Evolutionary conservation across 2,113 vertebrate genomes (phyloP), one percentile per base, ranked within the genome.

Genomic region (Nasalis larvatus): DNA sequence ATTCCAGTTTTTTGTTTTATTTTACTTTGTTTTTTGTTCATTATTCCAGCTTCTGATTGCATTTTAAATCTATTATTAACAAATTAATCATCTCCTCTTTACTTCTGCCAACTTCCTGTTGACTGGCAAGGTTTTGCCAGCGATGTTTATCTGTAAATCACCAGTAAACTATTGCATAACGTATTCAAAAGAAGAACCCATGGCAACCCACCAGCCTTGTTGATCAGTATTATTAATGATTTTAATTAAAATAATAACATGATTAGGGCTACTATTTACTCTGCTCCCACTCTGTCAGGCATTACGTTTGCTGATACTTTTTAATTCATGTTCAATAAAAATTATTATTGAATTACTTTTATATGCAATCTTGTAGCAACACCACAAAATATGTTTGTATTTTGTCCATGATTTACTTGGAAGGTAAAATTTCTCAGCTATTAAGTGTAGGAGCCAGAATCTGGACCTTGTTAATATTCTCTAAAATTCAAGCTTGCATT

Each of bases 231-330:
- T 80, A 58, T 76, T 90, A 80, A 73, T 92, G 3, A 77, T 82
- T 89, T 89, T 84, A 78, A 74, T 88, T 94, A 73, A 95, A 89
- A 95, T 84, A 85, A 63, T 82, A 56, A 4, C 27, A 32, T 58
- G 9, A 35, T 89, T 20, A 86, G 2, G 89, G 1, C 5, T 80
- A 25, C 8, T 49, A 3, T 71, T 54, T 20, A 37, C 58, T 89
- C 32, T 58, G 40, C 18, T 81, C 30, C 16, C 40, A 85, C 42
- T 81, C 40, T 66, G 30, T 49, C 14, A 88, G 52, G 27, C 20
- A 84, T 74, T 69, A 11, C 68, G 13, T 74, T 94, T 93, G 32
- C 12, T 10, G 3, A 89, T 42, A 40, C 73, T 52, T 91, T 73
- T 81, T 93, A 14, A 49, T 30, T 80, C 6, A 89, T 40, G 3